phyloP scores from a whole-genome alignment of 53 echinoderm and acorn worm species.

The Crossaster papposus region DNA sequence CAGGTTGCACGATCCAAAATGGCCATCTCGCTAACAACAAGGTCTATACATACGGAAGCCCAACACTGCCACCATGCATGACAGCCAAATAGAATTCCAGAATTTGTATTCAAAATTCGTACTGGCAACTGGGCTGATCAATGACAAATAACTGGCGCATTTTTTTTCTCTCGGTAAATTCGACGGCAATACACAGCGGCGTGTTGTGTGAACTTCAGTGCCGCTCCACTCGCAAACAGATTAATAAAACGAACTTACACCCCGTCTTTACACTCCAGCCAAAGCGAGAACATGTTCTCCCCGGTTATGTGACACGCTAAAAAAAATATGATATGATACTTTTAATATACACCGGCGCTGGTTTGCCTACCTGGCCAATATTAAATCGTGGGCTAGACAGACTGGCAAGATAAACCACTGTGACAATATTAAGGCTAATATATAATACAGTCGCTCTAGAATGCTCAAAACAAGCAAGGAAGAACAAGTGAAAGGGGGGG shows the following conservation, averaged over 20 bases:
- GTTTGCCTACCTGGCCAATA: slow-evolving; percentile 10
- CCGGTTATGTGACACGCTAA: background rate
- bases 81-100: background rate
- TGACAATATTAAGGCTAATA: slow-evolving; percentile 37
- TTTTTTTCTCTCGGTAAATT: background rate
- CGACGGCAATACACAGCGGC: background rate
- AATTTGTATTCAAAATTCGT: background rate
- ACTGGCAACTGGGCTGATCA: background rate
- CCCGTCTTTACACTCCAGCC: background rate
- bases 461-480: slow-evolving; percentile 23
- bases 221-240: background rate
- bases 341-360: slow-evolving; percentile 40
- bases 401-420: slow-evolving; percentile 3
- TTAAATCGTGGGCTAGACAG: background rate
- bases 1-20: too few species aligned
- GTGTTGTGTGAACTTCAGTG: slow-evolving; percentile 1
- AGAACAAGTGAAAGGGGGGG: too few species aligned
- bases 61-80: too few species aligned
- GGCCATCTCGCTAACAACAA: too few species aligned
- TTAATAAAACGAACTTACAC: slow-evolving; percentile 26
- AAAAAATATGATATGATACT: slow-evolving; percentile 40
- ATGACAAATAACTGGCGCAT: background rate
- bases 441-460: background rate
- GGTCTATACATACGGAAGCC: too few species aligned
- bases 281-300: background rate